Evolutionary conservation across 2,888 invertebrate genomes (phyloP).

Genomic region (Creontiades dilutus): DNA sequence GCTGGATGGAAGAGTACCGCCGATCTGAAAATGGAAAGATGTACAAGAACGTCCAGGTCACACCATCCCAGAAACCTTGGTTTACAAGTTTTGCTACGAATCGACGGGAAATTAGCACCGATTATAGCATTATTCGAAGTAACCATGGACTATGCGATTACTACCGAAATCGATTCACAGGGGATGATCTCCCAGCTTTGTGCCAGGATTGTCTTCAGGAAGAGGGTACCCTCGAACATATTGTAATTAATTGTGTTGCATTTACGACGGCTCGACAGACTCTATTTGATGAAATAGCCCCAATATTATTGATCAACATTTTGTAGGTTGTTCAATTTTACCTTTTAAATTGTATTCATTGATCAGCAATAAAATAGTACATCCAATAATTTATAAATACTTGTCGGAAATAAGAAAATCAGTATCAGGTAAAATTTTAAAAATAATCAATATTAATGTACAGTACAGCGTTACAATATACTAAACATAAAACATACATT

Average conservation of each 20-base stretch:
- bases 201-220: background rate
- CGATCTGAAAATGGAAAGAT: no score
- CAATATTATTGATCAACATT: no score
- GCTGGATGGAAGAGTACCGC: no score
- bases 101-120: no score
- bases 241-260: background rate
- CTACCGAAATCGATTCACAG: no score
- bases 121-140: no score
- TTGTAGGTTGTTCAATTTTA: background rate
- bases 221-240: background rate
- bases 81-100: no score
- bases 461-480: background rate
- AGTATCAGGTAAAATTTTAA: background rate
- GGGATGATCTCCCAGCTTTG: background rate
- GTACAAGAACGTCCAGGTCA: no score
- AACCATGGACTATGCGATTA: no score
- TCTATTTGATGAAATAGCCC: background rate
- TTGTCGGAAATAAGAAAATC: background rate
- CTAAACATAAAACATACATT: background rate
- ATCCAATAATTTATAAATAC: background rate
- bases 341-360: background rate
- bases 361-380: background rate
- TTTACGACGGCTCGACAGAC: background rate
- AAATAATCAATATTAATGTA: no score
- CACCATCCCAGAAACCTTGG: no score